Evolutionary conservation across 2,797 vertebrate species (phyloP), one percentile per base, ranked within the genome.

Genomic region (Craterocephalus amniculus): DNA sequence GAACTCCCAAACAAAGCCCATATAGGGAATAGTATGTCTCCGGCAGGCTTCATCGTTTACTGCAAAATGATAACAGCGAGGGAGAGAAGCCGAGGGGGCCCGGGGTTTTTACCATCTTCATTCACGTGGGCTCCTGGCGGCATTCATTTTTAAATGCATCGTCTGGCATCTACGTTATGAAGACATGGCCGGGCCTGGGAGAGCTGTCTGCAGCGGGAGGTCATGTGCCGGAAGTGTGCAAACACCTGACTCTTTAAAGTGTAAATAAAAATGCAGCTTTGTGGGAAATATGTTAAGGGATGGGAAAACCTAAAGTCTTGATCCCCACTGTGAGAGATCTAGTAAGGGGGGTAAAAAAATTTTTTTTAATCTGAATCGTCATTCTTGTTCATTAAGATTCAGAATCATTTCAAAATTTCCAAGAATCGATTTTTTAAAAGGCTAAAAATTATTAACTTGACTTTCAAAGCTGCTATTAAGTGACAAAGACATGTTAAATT

Each of bases 1-100:
- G 93, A 93, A 96, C 91, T 93, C 93, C 96, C 95, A 97, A 98
- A 97, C 96, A 97, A 97, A 96, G 95, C 94, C 98, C 98, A 96
- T 99, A 95, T 99, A 99, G 96, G 97, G 97, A 97, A 97, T 94
- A 94, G 93, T 81, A 89, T 91, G 91, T 93, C 94, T 94, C 87
- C 88, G 89, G 92, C 91, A 59, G 75, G 87, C 85, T 89, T 85
- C 29, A 87, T 87, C 91, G 89, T 94, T 95, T 95, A 95, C 89
- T 92, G 88, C 88, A 88, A 92, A 94, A 94, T 90, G 93, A 95
- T 95, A 95, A 95, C 94, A 93, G 89, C 72, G 55, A 92, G 81
- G 91, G 87, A 83, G 72, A 45, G 83, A 78, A 83, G 58, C 72
- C 58, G 78, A 79, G 72, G 85, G 87, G 79, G 85, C 68, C 59